Evolutionary conservation across 1,140 invertebrate species (phyloP), one percentile per base, ranked within the genome.

Genomic region (Ostrea denselamellosa): DNA sequence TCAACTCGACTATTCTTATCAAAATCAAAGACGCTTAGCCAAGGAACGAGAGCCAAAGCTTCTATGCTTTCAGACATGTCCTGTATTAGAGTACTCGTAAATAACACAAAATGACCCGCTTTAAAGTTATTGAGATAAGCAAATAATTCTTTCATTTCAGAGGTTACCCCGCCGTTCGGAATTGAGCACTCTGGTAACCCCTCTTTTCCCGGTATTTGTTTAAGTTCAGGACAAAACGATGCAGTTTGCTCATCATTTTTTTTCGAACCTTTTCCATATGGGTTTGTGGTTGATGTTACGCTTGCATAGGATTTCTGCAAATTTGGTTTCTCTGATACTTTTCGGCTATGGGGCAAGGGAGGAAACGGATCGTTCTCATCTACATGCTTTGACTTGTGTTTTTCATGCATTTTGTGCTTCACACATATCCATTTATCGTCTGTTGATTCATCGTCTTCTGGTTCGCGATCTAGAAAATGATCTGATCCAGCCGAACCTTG

Each of bases 21-120:
- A 84, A 91, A 90, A 56, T 91, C 90, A 77, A 82, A 91, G 14
- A 91, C 90, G 8, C 84, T 54, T 28, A 91, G 83, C 89, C 89
- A 91, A 12, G 90, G 90, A 22, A 88, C 84, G 4, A 85, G 22
- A 2, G 87, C 86, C n/a, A 91, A 52, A 19, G 83, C 83, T 28
- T 90, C 87, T 34, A 89, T 22, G 77, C 87, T 86, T 85, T 82
- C 65, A 12, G 53, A 44, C 52, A 52, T 58, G 10, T 58, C 28
- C 19, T 52, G 62, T 44, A 44, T 44, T 44, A 44, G 5, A 19
- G 25, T 56, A 62, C 34, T 83, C 8, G 81, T 65, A 51, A 87
- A 65, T 4, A 87, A n/a, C 14, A 87, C 28, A 34, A 53, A 83
- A 25, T 87, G 52, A 0, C 86, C 86, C 12, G 34, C n/a, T 44